Conservation (phyloP, 2,113 vertebrate species). For the Neopipo cinnamomea region DNA sequence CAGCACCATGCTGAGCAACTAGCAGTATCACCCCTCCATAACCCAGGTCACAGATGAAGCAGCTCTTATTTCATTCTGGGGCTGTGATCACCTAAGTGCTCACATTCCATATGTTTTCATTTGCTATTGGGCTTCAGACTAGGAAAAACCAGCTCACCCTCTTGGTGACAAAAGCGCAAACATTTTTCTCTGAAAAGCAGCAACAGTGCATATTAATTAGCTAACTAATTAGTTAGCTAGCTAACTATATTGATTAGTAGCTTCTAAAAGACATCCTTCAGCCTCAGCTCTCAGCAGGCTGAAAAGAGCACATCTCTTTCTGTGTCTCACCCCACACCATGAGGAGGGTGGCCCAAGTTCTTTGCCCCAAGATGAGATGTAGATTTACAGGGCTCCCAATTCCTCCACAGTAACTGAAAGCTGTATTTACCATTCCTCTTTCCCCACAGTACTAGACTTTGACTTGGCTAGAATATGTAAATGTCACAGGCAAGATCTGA, state of each 20-base stretch:
- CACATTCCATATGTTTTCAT: neutral
- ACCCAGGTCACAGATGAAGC: neutral
- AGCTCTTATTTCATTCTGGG: neutral
- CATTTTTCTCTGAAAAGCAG: neutral
- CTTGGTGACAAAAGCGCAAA: neutral
- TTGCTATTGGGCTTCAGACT: neutral
- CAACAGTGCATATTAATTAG: neutral
- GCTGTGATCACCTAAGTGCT: neutral
- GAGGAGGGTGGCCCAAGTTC: accelerated
- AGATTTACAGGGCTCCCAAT: neutral
- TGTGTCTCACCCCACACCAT: neutral
- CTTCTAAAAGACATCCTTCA: neutral
- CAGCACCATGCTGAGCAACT: neutral
- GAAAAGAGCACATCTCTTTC: neutral
- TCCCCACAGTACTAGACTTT: neutral
- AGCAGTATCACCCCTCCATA: neutral
- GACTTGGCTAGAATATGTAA: neutral
- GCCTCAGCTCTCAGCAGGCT: neutral
- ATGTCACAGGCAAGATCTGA: accelerated
- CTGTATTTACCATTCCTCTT: neutral
- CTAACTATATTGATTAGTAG: neutral
- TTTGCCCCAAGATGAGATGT: accelerated
- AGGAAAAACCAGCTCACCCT: neutral
- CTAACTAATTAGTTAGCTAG: neutral
- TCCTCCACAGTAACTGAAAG: neutral